Evolutionary conservation across 2,888 invertebrate species (phyloP), one percentile per base, ranked within the genome.

Genomic region (Saturnia pavonia): DNA sequence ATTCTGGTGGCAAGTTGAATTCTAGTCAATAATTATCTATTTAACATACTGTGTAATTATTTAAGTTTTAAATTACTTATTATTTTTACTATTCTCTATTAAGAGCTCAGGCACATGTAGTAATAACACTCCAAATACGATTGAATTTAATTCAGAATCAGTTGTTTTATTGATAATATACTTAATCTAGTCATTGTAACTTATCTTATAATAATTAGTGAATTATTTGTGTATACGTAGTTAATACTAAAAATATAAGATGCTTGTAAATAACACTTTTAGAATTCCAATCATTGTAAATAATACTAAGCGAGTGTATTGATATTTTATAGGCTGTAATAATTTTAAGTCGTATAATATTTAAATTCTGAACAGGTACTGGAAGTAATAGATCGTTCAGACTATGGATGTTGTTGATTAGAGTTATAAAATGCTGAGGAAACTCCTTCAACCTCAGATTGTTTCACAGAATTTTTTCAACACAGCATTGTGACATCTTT

Each of bases 161-260:
- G n/a, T 51, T 51, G 51, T 51, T n/a, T 6, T 51, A 0, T 16
- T 54, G 22, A 54, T 8, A 22, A 11, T 54, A 22, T 54, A 25
- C 48, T n/a, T 60, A 68, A 42, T 19, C 68, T 68, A 68, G 42
- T 68, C 68, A 54, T 40, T 54, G 40, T 68, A 34, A 57, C n/a
- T 40, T 68, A 68, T 22, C 1, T 40, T 42, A 42, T 54, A 19
- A 12, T 34, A 40, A 27, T 68, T 54, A 54, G 34, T 57, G 16
- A 14, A 9, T 57, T 54, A 40, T 34, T 54, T 57, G 19, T 40
- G 1, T 40, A 11, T 12, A n/a, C 14, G 12, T 60, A 11, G 2
- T 54, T 54, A 14, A 60, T 27, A 60, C 1, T 14, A 25, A 60
- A 27, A 60, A 60, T 51, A 14, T 60, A 60, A 27, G 27, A 60